phyloP scores from a whole-genome alignment of 2,113 vertebrate species.

The Patagioenas fasciata region DNA sequence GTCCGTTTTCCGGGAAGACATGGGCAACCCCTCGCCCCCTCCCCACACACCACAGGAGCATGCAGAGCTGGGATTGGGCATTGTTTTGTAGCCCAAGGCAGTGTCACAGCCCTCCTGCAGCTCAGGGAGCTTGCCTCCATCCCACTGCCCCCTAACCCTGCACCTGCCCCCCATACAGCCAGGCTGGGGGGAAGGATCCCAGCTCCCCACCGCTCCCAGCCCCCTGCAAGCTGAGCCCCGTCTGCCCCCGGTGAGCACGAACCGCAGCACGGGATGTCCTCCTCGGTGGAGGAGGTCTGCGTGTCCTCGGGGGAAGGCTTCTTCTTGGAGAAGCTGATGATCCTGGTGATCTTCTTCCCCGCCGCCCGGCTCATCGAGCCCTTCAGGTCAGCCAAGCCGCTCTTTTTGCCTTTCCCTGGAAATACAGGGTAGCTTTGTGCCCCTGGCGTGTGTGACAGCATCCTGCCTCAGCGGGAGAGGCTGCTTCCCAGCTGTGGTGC shows the following conservation, averaged over 20 bases:
- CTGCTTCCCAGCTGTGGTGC: not conserved
- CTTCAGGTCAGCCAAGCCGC: constrained; percentile 91
- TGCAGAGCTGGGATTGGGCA: not conserved
- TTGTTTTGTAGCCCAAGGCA: not conserved
- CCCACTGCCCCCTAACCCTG: too few relatives aligned
- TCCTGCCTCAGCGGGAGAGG: not conserved
- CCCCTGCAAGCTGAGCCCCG: fast-evolving
- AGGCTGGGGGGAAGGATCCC: not conserved
- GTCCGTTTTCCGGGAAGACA: not conserved
- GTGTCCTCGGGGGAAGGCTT: constrained; percentile 84
- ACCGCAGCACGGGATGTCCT: constrained; percentile 92
- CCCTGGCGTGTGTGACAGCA: fast-evolving
- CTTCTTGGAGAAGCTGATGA: constrained; percentile 97
- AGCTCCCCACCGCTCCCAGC: not conserved
- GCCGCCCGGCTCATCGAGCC: constrained; percentile 93
- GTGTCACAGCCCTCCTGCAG: not conserved
- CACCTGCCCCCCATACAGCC: fast-evolving
- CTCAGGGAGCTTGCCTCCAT: fast-evolving
- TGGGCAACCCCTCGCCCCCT: fast-evolving
- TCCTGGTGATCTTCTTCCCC: constrained; percentile 93
- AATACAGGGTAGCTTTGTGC: not conserved
- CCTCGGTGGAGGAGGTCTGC: constrained; percentile 75
- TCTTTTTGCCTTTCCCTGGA: constrained; percentile 87
- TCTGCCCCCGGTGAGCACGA: not conserved
- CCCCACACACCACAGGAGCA: not conserved